Evolutionary conservation across 2,797 vertebrate species (phyloP).

Genomic region (Natrix natrix): DNA sequence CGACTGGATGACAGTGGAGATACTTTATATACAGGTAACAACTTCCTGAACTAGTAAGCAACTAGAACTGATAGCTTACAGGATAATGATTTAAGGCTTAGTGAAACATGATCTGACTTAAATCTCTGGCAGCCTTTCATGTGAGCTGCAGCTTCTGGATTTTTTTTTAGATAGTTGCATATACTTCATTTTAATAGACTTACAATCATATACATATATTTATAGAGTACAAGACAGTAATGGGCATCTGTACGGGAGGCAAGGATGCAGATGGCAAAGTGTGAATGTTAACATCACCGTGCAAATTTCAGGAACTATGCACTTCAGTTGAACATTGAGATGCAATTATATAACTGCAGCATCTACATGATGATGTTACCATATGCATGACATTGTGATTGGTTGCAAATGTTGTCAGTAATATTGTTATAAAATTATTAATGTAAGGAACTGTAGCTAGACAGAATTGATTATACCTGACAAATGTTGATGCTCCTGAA

Average conservation of each 20-base stretch:
- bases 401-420: background rate
- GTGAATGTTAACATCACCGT: background rate
- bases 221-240: background rate
- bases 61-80: background rate
- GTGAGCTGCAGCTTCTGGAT: background rate
- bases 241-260: background rate
- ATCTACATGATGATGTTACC: background rate
- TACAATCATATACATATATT: background rate
- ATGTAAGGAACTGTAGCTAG: background rate
- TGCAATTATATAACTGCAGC: background rate
- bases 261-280: background rate
- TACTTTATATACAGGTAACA: background rate
- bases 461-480: background rate
- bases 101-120: background rate
- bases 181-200: background rate
- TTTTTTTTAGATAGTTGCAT: background rate
- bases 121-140: background rate
- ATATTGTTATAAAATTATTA: background rate
- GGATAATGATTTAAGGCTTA: background rate
- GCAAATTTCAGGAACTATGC: background rate
- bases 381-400: background rate
- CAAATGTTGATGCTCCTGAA: background rate
- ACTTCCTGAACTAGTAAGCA: background rate
- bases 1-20: background rate
- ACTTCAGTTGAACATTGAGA: background rate